These are phyloP conservation scores for Lophius piscatorius DNA, from an alignment of 2,113 vertebrate genomes.

Conservation along the genomic window DNA sequence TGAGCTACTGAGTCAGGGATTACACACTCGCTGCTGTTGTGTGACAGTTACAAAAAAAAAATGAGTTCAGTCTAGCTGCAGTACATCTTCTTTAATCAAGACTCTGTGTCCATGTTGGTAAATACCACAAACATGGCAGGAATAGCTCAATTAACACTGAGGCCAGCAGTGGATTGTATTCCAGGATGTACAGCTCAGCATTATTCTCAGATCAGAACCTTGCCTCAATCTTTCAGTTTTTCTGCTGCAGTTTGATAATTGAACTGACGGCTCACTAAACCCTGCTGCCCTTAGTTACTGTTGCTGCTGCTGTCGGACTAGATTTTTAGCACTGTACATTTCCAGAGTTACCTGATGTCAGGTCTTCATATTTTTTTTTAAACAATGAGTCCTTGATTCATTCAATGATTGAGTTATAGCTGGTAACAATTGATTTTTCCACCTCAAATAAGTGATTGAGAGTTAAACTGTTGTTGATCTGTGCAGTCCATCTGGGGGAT, in stretches of 20 bases:
- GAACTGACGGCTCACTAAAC: too few species aligned
- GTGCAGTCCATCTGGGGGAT: too few species aligned
- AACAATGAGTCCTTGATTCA: neutral
- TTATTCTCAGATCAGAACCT: slow-evolving; percentile 33
- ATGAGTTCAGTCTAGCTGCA: neutral
- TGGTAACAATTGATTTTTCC: too few species aligned
- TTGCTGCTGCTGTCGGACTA: too few species aligned
- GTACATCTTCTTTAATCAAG: slow-evolving; percentile 19
- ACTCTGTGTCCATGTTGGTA: neutral
- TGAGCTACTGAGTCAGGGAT: slow-evolving; percentile 50
- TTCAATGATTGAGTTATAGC: too few species aligned
- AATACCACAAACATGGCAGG: slow-evolving; percentile 12
- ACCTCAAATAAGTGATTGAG: neutral
- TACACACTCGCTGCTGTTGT: slow-evolving; percentile 17
- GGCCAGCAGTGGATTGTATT: slow-evolving; percentile 8
- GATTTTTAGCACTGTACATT: too few species aligned
- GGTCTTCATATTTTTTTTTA: neutral
- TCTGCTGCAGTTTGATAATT: too few species aligned
- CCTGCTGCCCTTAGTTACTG: too few species aligned
- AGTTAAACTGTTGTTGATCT: too few species aligned
- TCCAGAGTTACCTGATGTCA: too few species aligned
- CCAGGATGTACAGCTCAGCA: slow-evolving; percentile 26
- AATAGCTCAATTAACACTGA: slow-evolving; percentile 34
- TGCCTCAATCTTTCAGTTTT: too few species aligned
- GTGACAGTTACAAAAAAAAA: neutral